Evolutionary conservation across 2,797 vertebrate species (phyloP), one percentile per base, ranked within the genome.

Genomic region (Perodicticus potto): DNA sequence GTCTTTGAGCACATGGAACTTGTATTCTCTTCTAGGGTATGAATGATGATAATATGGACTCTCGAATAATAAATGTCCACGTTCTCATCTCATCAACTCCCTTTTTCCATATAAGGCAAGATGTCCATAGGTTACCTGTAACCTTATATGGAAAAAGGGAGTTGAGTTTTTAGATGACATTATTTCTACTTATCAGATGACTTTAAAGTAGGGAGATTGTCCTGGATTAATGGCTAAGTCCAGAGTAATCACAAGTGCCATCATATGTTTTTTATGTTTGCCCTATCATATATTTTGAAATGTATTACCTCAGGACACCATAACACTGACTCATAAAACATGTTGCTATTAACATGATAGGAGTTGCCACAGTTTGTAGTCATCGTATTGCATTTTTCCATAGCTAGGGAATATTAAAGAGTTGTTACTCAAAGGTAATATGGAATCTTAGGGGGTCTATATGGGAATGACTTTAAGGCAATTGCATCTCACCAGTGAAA

Each of bases 401-500:
- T 81, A 96, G 59, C 16, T 25, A 77, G 22, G 32, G 63, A 97
- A 84, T 93, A 93, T 72, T 96, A 59, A 90, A 95, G 97, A 93
- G 32, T 37, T 97, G 34, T 55, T 92, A 65, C 40, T 94, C 87
- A 93, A 87, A 93, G 87, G 86, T 93, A 86, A 40, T 32, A 72
- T 86, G n/a, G 43, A 95, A 84, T 76, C 93, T 97, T 95, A 77
- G 92, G 92, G 69, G 76, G 57, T 96, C 72, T 97, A 16, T 73
- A 77, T 84, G 86, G 97, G 94, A 97, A 78, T 83, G 96, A 10
- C 67, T 34, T 96, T 92, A 96, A 97, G 90, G 95, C 96, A 98
- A 98, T 96, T 11, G 4, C 34, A 86, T 98, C 95, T 98, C 16
- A 1, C 82, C 19, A 76, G 97, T 90, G 95, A 97, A 97, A 97